Evolutionary conservation across 2,113 vertebrate species (phyloP).

Genomic region (Leptodactylus fuscus): DNA sequence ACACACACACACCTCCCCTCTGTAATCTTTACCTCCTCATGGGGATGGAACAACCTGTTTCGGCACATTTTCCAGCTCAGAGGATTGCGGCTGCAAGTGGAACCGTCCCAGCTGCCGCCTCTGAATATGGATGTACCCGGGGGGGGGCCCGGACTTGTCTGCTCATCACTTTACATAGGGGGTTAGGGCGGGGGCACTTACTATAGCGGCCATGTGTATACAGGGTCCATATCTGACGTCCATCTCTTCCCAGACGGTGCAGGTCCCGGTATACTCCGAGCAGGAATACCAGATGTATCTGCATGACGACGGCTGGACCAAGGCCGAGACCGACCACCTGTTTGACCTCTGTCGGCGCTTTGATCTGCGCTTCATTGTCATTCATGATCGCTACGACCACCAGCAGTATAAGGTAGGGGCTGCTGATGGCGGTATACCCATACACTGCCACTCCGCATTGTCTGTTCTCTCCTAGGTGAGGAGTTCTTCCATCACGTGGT

Average conservation of each 20-base stretch:
- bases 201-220: too few relatives aligned
- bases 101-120: constrained; percentile 28
- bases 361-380: constrained; percentile 92
- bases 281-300: constrained; percentile 98
- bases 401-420: constrained; percentile 92
- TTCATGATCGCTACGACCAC: constrained; percentile 97
- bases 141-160: not conserved
- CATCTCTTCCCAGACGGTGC: constrained; percentile 79
- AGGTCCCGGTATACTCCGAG: constrained; percentile 95
- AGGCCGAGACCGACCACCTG: constrained; percentile 96
- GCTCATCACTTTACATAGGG: not conserved
- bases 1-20: not conserved
- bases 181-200: not conserved
- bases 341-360: constrained; percentile 96
- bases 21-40: not conserved
- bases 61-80: constrained; percentile 22
- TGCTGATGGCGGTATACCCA: not conserved
- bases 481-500: too few relatives aligned
- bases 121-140: constrained; percentile 27
- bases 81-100: constrained; percentile 4
- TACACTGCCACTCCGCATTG: too few relatives aligned
- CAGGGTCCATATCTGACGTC: too few relatives aligned
- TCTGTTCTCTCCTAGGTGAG: too few relatives aligned
- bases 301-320: constrained; percentile 96
- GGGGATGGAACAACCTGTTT: not conserved